Base-by-base conservation (phyloP, 2,113 vertebrate species). In the Oreochromis tanganicae region DNA sequence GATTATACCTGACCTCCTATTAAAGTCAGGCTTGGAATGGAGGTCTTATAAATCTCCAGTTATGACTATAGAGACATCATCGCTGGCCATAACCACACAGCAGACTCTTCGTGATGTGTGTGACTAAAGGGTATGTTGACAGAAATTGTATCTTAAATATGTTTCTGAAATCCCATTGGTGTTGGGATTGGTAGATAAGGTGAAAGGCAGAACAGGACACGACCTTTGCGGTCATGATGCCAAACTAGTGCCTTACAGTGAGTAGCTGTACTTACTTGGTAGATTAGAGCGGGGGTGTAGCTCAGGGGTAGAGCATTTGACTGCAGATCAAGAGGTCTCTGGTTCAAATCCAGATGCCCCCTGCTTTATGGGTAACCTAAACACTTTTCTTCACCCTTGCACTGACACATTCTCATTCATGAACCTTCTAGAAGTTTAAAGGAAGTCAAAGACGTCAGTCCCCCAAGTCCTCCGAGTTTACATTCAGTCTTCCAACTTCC, bases 381-480 rank as follows among this genome's bases (percentile, higher is more conserved):
- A 27, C 21, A 16, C 41, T 21, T 24, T 75, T 16, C 71, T 48
- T 7, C 24, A 29, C 24, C 12, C 16, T 50, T 50, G 16, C 19
- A 1, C 9, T 50, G 14, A 1, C 0, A 24, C n/a, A 7, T 1
- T 38, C 5, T 38, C 2, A n/a, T 38, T 21, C 19, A 13, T 7
- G n/a, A n/a, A 38, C 9, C 3, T 21, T n/a, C 19, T 7, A n/a
- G 17, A 66, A 66, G 17, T 7, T 38, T 4, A 66, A n/a, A n/a
- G 6, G 34, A 9, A 34, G 7, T 32, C 57, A 61, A 32, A 34
- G 29, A 6, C 3, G 11, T 66, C 19, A 36, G 17, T 9, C 9
- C 3, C 32, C 0, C n/a, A 9, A 2, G 0, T 71, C 56, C 56
- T 32, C 38, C 0, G 1, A 43, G 41, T 75, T 11, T 29, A 17